phyloP scores from a whole-genome alignment of 2,113 vertebrate species.

The Coryphaenoides rupestris region DNA sequence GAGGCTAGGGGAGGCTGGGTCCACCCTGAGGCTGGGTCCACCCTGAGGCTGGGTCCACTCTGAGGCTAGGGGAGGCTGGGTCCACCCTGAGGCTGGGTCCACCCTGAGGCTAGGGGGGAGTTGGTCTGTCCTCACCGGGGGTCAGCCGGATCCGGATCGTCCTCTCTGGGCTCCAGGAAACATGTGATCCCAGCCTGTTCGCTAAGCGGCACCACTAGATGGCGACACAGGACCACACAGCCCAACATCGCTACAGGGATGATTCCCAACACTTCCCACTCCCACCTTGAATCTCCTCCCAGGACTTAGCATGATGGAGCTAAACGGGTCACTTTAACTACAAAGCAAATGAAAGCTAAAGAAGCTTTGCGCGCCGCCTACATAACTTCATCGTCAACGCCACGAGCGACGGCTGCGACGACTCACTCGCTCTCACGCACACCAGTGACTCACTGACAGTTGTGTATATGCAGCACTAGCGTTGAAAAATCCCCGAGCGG shows the following conservation, averaged over 20 bases:
- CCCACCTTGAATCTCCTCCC: neutral
- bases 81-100: conserved; percentile 45
- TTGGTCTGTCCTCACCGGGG: conserved; percentile 44
- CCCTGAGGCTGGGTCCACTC: conserved; percentile 34
- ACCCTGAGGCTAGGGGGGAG: conserved; percentile 64
- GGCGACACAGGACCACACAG: conserved; percentile 65
- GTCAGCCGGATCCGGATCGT: conserved; percentile 47
- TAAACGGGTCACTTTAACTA: conserved; percentile 21
- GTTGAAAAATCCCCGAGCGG: conserved; percentile 51
- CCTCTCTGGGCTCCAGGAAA: conserved; percentile 36
- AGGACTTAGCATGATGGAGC: conserved; percentile 14
- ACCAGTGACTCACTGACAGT: conserved; percentile 46
- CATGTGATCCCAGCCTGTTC: conserved; percentile 40
- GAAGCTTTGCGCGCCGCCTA: conserved; percentile 33
- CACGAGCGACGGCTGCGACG: conserved; percentile 30
- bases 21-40: conserved; percentile 65
- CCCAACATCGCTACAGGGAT: neutral
- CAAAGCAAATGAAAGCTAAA: conserved; percentile 53
- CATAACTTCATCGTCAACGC: conserved; percentile 36
- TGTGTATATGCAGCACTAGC: conserved; percentile 20
- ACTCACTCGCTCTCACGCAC: conserved; percentile 37
- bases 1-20: conserved; percentile 62
- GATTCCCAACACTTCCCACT: neutral
- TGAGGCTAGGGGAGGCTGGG: conserved; percentile 72
- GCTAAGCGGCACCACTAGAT: conserved; percentile 73